Evolutionary conservation across 2,113 vertebrate genomes (phyloP).

Genomic region (Sinocyclocheilus maitianheensis): DNA sequence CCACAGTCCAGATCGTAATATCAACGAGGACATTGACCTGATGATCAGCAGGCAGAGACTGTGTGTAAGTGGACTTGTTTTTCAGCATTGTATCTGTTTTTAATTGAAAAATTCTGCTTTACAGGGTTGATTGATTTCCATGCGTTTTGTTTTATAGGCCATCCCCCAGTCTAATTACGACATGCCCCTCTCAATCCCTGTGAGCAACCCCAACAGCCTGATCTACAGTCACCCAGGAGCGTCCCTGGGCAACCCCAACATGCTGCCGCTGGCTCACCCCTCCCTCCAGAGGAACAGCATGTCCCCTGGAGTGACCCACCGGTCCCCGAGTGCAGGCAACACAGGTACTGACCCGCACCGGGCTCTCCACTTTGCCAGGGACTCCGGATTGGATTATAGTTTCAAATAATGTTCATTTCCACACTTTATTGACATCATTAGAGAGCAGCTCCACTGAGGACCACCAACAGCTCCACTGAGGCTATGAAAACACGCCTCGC

Average conservation of each 20-base stretch:
- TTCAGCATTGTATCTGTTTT: too few relatives aligned
- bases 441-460: background rate
- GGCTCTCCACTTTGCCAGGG: background rate
- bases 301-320: constrained; percentile 87
- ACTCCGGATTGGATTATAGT: background rate
- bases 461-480: constrained; percentile 1
- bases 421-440: constrained; percentile 16
- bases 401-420: background rate
- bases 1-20: constrained; percentile 97
- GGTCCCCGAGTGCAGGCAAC: constrained; percentile 90
- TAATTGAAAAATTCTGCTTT: too few relatives aligned
- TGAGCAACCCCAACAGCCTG: constrained; percentile 84
- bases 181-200: constrained; percentile 90
- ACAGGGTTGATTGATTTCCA: background rate
- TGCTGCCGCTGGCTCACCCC: constrained; percentile 88
- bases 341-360: constrained; percentile 74
- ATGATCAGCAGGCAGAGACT: constrained; percentile 98
- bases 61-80: constrained; percentile 83
- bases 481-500: constrained; percentile 13
- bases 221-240: constrained; percentile 90
- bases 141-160: constrained; percentile 75
- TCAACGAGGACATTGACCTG: constrained; percentile 98
- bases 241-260: constrained; percentile 84
- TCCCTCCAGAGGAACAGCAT: constrained; percentile 93
- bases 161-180: constrained; percentile 92